Conservation (phyloP, 35 echinoderm and acorn worm genomes). For the Ophiothrix spiculata region DNA sequence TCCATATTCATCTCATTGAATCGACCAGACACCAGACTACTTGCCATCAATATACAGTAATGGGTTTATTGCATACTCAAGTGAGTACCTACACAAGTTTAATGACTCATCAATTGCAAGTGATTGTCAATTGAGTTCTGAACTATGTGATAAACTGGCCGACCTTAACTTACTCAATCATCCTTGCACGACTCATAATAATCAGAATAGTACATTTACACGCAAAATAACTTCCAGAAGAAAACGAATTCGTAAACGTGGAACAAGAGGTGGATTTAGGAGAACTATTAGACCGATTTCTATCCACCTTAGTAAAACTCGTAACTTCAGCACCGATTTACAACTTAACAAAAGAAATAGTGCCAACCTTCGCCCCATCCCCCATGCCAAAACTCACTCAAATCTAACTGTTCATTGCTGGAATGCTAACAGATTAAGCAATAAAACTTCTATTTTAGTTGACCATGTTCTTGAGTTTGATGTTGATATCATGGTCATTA, state of each 20-base stretch:
- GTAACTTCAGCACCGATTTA: too few species aligned
- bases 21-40: not conserved
- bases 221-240: not conserved
- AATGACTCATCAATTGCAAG: not conserved
- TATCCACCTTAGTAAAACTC: too few species aligned
- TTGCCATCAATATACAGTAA: not conserved
- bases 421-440: too few species aligned
- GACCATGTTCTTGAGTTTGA: too few species aligned
- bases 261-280: not conserved
- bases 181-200: not conserved
- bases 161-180: not conserved
- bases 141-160: not conserved
- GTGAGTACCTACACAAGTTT: not conserved
- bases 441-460: too few species aligned
- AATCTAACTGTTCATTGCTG: too few species aligned
- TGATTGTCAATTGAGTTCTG: slow-evolving; percentile 1
- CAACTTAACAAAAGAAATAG: too few species aligned
- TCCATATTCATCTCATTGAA: not conserved
- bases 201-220: not conserved
- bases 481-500: too few species aligned
- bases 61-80: not conserved
- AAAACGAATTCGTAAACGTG: not conserved
- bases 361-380: too few species aligned
- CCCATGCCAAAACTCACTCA: too few species aligned
- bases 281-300: not conserved